A percentile compares a stretch with the other conserved stretches of the same genome.
Evolutionary conservation across 2,113 vertebrate genomes (phyloP).

Genomic region (Vulpes vulpes): DNA sequence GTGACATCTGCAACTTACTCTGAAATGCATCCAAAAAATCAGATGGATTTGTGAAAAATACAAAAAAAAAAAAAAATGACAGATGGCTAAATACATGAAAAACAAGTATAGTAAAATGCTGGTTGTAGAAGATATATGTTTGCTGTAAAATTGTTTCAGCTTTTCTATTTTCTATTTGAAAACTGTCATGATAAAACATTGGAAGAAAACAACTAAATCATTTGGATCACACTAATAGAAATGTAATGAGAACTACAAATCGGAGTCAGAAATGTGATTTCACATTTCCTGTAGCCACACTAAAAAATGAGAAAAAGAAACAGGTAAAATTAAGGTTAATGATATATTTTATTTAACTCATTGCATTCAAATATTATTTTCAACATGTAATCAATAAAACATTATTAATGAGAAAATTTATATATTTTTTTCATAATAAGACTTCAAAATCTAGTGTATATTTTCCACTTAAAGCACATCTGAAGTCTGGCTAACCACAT

Average conservation of each 20-base stretch:
- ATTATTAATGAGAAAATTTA: background rate
- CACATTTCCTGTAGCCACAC: background rate
- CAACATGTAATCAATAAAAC: background rate
- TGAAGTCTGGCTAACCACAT: background rate
- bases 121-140: background rate
- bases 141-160: background rate
- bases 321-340: background rate
- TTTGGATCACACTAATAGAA: background rate
- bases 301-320: constrained; percentile 34
- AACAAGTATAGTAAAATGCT: background rate
- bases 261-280: background rate
- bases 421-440: background rate
- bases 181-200: background rate
- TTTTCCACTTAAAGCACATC: background rate
- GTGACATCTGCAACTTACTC: background rate
- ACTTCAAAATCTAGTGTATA: background rate
- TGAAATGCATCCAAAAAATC: background rate
- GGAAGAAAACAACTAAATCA: background rate
- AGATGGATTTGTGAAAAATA: background rate
- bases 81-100: background rate
- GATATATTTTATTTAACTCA: background rate
- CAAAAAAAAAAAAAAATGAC: background rate
- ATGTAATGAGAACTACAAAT: background rate
- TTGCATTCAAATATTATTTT: background rate
- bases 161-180: constrained; percentile 6